These are phyloP conservation scores for Coregonus suidteri DNA, from an alignment of 2,797 vertebrate species.

Conservation along the genomic window DNA sequence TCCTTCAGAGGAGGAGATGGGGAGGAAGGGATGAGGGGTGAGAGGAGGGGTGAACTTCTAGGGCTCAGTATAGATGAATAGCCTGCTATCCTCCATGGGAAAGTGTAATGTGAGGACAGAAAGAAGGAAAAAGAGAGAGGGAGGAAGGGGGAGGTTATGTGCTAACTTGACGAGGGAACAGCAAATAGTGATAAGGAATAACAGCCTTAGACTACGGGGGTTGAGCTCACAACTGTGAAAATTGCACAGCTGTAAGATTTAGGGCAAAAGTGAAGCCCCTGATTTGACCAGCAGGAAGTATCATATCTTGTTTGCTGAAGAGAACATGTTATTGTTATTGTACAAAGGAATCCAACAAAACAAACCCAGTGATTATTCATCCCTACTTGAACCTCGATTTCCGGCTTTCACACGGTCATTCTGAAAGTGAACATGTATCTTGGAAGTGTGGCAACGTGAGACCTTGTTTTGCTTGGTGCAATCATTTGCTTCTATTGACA, in stretches of 20 bases:
- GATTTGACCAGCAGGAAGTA: not conserved
- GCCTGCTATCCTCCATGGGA: not conserved
- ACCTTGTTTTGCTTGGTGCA: no score
- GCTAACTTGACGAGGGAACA: not conserved
- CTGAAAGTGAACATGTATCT: no score
- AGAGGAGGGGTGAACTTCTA: constrained; percentile 4
- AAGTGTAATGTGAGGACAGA: not conserved
- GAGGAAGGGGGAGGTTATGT: not conserved
- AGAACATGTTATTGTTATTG: no score
- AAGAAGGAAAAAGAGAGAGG: not conserved
- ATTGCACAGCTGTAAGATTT: not conserved
- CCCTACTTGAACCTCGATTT: no score
- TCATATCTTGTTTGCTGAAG: not conserved
- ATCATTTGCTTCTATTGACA: not conserved
- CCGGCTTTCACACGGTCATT: no score
- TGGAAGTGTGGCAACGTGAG: no score
- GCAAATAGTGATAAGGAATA: not conserved
- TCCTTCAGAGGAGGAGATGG: not conserved
- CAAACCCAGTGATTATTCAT: not conserved
- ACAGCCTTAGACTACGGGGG: not conserved
- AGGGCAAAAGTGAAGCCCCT: not conserved
- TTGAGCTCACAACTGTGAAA: not conserved
- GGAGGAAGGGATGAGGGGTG: not conserved
- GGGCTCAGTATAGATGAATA: not conserved
- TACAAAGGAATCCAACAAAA: no score